A percentile compares a stretch with the other conserved stretches of the same genome.
phyloP scores from a whole-genome alignment of 1,140 invertebrate species.

The Gryllus bimaculatus region DNA sequence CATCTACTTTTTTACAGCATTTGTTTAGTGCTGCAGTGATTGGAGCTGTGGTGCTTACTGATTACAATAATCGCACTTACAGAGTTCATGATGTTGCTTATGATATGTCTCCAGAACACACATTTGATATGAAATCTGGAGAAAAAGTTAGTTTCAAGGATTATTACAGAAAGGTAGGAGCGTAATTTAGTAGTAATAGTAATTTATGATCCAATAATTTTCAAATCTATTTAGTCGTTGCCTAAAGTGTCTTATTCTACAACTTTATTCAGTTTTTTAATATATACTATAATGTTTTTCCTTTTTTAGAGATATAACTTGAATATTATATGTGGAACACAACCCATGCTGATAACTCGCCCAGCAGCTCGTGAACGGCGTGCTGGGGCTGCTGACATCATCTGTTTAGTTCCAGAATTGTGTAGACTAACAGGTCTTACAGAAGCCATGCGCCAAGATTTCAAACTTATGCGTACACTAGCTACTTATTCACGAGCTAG shows the following conservation, averaged over 20 bases:
- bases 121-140: constrained; percentile 47
- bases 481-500: constrained; percentile 51
- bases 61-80: constrained; percentile 67
- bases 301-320: constrained; percentile 49
- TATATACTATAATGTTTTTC: neutral
- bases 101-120: constrained; percentile 50
- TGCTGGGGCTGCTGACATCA: constrained; percentile 44
- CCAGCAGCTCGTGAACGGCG: constrained; percentile 50
- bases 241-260: too few species aligned
- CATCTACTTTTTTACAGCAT: neutral
- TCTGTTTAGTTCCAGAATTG: constrained; percentile 63
- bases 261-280: too few species aligned
- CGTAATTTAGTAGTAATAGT: too few species aligned
- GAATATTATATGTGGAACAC: constrained; percentile 40
- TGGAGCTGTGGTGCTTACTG: constrained; percentile 7
- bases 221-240: too few species aligned
- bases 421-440: constrained; percentile 54
- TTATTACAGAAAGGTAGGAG: too few species aligned
- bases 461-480: constrained; percentile 50
- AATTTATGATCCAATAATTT: too few species aligned
- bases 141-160: too few species aligned
- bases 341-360: constrained; percentile 54
- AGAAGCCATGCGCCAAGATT: constrained; percentile 32
- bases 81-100: constrained; percentile 75
- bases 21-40: neutral